A percentile compares a stretch with the other conserved stretches of the same genome.
Evolutionary conservation across 2,113 vertebrate species (phyloP).

Genomic region (Thermophis baileyi): DNA sequence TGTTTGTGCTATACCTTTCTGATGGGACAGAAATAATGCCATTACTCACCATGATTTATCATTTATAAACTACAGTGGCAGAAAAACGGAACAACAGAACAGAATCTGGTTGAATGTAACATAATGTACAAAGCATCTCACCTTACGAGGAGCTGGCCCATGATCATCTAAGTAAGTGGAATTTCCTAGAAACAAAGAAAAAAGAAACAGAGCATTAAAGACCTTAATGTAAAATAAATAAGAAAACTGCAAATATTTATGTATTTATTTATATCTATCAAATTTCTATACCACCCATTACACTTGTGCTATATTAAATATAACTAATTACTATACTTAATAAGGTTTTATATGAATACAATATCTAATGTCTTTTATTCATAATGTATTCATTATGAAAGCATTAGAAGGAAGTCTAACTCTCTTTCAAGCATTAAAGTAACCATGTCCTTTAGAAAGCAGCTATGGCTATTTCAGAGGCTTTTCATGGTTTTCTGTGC

Average conservation of each 20-base stretch:
- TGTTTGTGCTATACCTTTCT: background rate
- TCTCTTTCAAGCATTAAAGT: background rate
- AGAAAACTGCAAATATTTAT: background rate
- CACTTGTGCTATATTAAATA: background rate
- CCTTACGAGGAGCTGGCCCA: constrained; percentile 82
- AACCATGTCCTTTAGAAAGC: background rate
- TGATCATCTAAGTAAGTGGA: constrained; percentile 96
- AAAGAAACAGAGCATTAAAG: constrained; percentile 6
- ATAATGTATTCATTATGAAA: constrained; percentile 1
- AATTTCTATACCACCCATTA: background rate
- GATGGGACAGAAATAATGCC: background rate
- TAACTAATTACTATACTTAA: background rate
- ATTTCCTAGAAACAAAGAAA: constrained; percentile 73
- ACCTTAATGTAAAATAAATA: constrained; percentile 10
- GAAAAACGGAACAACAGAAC: background rate
- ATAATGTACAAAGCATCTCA: constrained; percentile 60
- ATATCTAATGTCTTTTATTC: constrained; percentile 20
- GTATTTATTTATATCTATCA: background rate
- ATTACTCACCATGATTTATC: background rate
- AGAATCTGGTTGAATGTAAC: background rate
- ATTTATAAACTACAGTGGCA: background rate
- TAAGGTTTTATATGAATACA: background rate
- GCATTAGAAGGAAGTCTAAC: background rate
- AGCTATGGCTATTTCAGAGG: background rate
- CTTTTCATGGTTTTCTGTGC: background rate